phyloP scores from a whole-genome alignment of 2,888 invertebrate genomes.

The Melieria crassipennis region DNA sequence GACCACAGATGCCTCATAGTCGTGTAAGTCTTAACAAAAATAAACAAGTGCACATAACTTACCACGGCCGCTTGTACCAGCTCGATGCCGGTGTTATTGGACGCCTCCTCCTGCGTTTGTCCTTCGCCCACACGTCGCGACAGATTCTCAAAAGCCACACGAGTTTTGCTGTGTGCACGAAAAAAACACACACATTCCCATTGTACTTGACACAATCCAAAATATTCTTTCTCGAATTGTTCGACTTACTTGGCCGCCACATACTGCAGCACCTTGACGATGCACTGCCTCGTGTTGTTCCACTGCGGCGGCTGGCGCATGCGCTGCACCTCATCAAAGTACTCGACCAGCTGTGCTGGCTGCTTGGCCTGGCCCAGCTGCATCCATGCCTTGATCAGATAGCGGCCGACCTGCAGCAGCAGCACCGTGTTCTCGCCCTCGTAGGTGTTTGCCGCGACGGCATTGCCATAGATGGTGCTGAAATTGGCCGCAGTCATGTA shows the following conservation, averaged over 20 bases:
- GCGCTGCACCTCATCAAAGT: conserved; percentile 66
- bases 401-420: conserved; percentile 86
- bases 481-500: conserved; percentile 88
- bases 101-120: conserved; percentile 79
- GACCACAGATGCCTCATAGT: too few relatives aligned
- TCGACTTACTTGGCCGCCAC: conserved; percentile 33
- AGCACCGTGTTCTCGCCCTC: conserved; percentile 98
- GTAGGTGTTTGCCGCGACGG: conserved; percentile 90
- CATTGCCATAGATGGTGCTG: conserved; percentile 82
- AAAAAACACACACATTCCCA: background rate
- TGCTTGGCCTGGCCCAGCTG: conserved; percentile 70
- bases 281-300: conserved; percentile 58
- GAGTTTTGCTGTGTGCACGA: conserved; percentile 72
- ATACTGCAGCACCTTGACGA: conserved; percentile 66
- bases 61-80: conserved; percentile 85
- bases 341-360: conserved; percentile 75
- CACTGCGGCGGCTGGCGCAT: conserved; percentile 50
- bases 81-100: conserved; percentile 87
- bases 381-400: conserved; percentile 81
- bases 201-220: background rate
- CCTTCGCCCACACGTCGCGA: conserved; percentile 75
- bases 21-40: too few relatives aligned
- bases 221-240: background rate
- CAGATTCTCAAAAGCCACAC: conserved; percentile 75
- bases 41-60: conserved; percentile 38